Evolutionary conservation across 1,140 invertebrate genomes (phyloP), one percentile per base, ranked within the genome.

Genomic region (Battus philenor): DNA sequence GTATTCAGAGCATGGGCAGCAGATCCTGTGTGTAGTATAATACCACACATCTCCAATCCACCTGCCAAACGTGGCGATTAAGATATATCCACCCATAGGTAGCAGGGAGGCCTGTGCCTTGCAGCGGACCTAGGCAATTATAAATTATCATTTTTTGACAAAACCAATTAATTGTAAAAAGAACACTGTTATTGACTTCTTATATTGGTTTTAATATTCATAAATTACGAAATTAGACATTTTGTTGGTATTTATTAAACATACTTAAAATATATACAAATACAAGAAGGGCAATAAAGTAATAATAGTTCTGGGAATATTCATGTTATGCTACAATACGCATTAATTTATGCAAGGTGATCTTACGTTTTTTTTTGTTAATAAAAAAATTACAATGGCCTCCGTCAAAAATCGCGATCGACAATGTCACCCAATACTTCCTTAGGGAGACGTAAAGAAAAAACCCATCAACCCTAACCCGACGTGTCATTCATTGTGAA

Each of bases 321-420:
- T 84, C 76, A 84, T 82, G 55, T 66, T 33, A 48, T 22, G 45
- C 47, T 59, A 32, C 59, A 58, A 74, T 72, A 69, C 50, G 39
- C 59, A 59, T 67, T 82, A 82, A 84, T 84, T 79, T 85, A 85
- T 85, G 80, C 80, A 81, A 85, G 78, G 69, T 54, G 76, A 73
- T 79, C 64, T 60, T 59, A 41, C 44, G 41, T 45, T 53, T 64
- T 69, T 68, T 57, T 56, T 48, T 52, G n/a, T 63, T 50, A 50
- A 53, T 64, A 63, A 66, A 72, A 66, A 68, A 60, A 66, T 38
- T 17, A 81, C 71, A 81, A 82, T 66, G 54, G 58, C 63, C 68
- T 66, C 57, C 68, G 70, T 84, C 78, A 81, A 76, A 79, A 79
- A 79, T 76, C 60, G 70, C 78, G 72, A 79, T 72, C 68, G 51